Conservation (phyloP, 2,797 vertebrate species). For the Fistularia tabacaria region DNA sequence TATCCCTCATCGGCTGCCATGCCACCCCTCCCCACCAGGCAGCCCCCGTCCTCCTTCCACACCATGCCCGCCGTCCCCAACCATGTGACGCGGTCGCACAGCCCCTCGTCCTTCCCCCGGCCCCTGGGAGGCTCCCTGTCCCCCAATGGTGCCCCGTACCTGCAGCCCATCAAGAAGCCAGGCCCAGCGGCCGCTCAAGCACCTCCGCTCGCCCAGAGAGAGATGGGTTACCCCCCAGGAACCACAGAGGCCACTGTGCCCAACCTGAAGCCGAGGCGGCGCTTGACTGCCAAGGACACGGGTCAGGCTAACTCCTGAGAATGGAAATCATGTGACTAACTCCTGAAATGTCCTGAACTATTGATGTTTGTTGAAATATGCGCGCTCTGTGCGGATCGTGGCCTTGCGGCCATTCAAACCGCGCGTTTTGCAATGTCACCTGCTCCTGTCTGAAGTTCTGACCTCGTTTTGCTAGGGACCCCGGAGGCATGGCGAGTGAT, state of each 20-base stretch:
- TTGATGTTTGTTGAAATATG: too few species aligned
- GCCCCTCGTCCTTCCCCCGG: slow-evolving; percentile 93
- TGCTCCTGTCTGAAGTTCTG: too few species aligned
- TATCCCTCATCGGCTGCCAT: slow-evolving; percentile 89
- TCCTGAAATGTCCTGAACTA: too few species aligned
- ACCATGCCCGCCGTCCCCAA: slow-evolving; percentile 90
- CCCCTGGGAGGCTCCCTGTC: slow-evolving; percentile 94
- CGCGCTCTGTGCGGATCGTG: slow-evolving; percentile 64
- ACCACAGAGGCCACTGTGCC: slow-evolving; percentile 92
- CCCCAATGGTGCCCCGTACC: slow-evolving; percentile 92
- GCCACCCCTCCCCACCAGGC: slow-evolving; percentile 84
- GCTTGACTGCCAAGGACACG: slow-evolving; percentile 94
- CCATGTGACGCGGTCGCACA: slow-evolving; percentile 90
- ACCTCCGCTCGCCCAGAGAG: slow-evolving; percentile 90
- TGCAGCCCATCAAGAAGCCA: slow-evolving; percentile 99
- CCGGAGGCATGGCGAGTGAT: slow-evolving; percentile 99
- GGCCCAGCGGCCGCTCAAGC: slow-evolving; percentile 88
- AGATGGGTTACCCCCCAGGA: slow-evolving; percentile 94
- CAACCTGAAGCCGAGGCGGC: slow-evolving; percentile 87
- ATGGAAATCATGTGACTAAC: too few species aligned
- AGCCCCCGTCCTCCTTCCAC: slow-evolving; percentile 88
- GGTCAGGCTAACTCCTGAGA: slow-evolving; percentile 64
- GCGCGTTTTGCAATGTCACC: too few species aligned
- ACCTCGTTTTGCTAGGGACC: slow-evolving; percentile 75
- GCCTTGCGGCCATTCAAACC: slow-evolving; percentile 63